phyloP scores from a whole-genome alignment of 2,113 vertebrate genomes.

The Carassius auratus region DNA sequence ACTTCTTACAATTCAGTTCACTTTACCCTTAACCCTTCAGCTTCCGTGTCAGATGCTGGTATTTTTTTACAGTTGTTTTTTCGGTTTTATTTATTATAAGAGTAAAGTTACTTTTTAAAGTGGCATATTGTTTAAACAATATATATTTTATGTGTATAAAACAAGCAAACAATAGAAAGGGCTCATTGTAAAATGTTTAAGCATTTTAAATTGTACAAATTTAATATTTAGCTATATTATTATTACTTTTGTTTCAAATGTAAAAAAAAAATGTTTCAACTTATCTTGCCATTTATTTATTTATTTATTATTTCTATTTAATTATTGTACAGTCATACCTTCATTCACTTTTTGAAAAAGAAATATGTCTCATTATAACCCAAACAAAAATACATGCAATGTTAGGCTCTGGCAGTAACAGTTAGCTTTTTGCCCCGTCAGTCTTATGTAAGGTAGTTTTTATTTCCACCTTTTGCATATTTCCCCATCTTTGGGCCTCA shows the following conservation, averaged over 20 bases:
- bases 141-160: background rate
- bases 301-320: background rate
- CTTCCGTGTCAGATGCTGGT: slow-evolving; percentile 58
- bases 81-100: background rate
- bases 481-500: slow-evolving; percentile 46
- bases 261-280: background rate
- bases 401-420: background rate
- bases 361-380: background rate
- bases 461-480: slow-evolving; percentile 49
- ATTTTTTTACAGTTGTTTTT: slow-evolving; percentile 41
- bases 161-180: background rate
- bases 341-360: background rate
- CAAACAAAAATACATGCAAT: background rate
- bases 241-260: background rate
- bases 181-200: background rate
- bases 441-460: slow-evolving; percentile 42
- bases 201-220: background rate
- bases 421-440: slow-evolving; percentile 3
- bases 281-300: background rate
- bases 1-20: slow-evolving; percentile 88
- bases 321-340: background rate
- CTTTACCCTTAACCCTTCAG: slow-evolving; percentile 83
- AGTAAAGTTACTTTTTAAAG: background rate
- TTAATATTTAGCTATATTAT: background rate
- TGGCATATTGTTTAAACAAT: background rate